These are phyloP conservation scores for Lepidotrigona ventralis DNA, from an alignment of 1,140 invertebrate species.

Conservation along the genomic window DNA sequence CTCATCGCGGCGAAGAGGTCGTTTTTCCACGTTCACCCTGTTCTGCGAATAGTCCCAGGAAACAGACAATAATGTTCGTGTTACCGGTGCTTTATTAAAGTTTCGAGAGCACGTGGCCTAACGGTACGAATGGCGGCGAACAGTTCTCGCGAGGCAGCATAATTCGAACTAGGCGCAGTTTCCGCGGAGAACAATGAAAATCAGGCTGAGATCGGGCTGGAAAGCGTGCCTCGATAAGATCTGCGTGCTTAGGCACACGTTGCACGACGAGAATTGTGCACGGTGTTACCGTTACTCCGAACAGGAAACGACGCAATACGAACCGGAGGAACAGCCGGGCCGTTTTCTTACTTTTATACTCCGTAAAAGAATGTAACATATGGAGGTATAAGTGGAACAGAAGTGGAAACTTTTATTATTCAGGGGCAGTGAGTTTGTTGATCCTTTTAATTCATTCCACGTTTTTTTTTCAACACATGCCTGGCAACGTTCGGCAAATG, in stretches of 20 bases:
- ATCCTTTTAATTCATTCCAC: background rate
- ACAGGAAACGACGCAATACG: conserved; percentile 30
- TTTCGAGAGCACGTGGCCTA: conserved; percentile 23
- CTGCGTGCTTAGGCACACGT: conserved; percentile 13
- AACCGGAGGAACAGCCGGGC: background rate
- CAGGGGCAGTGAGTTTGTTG: background rate
- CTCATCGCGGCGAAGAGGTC: background rate
- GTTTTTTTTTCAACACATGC: background rate
- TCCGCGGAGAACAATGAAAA: conserved; percentile 52
- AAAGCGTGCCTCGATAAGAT: conserved; percentile 29
- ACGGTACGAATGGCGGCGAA: background rate
- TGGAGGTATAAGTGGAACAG: background rate
- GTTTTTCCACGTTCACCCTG: background rate
- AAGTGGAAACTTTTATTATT: background rate
- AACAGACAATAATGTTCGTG: conserved; percentile 13
- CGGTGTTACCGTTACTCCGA: conserved; percentile 51
- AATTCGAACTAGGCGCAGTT: conserved; percentile 36
- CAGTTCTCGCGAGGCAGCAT: background rate
- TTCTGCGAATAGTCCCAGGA: too few species aligned
- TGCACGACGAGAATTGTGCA: conserved; percentile 24
- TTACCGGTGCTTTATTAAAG: conserved; percentile 1
- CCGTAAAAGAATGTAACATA: too few species aligned
- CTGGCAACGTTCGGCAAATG: background rate
- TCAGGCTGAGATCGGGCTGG: conserved; percentile 5
- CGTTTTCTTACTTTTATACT: background rate